phyloP scores from a whole-genome alignment of 2,888 invertebrate species.

The Gnatocerus cornutus region DNA sequence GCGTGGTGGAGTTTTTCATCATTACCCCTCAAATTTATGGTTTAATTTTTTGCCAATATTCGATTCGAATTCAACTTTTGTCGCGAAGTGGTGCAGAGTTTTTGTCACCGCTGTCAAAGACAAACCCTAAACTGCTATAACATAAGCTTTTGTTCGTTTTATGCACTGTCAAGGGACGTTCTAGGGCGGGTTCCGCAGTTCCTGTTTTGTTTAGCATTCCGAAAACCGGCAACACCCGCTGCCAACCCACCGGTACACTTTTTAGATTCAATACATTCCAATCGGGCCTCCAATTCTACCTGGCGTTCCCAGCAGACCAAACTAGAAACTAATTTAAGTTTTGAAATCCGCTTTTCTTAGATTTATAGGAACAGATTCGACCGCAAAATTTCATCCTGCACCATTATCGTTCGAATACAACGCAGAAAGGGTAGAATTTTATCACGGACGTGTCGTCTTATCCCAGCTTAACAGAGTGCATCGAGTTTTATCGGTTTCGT shows the following conservation, averaged over 20 bases:
- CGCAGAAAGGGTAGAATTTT: constrained; percentile 39
- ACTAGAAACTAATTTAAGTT: constrained; percentile 67
- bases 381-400: constrained; percentile 49
- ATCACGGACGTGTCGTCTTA: constrained; percentile 28
- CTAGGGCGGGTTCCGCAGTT: constrained; percentile 3
- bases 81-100: not conserved
- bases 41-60: no score
- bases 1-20: no score
- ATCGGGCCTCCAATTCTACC: constrained; percentile 61
- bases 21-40: no score
- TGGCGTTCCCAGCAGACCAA: constrained; percentile 62
- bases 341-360: constrained; percentile 63
- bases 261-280: constrained; percentile 60
- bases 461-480: constrained; percentile 31
- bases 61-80: not conserved
- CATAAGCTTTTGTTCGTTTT: constrained; percentile 17
- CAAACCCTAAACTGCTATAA: constrained; percentile 10
- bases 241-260: constrained; percentile 51
- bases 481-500: constrained; percentile 21
- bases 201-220: constrained; percentile 48
- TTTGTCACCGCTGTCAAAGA: constrained; percentile 4
- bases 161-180: constrained; percentile 16
- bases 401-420: constrained; percentile 44
- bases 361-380: constrained; percentile 57
- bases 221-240: constrained; percentile 51